Evolutionary conservation across 2,888 invertebrate species (phyloP), one percentile per base, ranked within the genome.

Genomic region (Cerastis leucographa): DNA sequence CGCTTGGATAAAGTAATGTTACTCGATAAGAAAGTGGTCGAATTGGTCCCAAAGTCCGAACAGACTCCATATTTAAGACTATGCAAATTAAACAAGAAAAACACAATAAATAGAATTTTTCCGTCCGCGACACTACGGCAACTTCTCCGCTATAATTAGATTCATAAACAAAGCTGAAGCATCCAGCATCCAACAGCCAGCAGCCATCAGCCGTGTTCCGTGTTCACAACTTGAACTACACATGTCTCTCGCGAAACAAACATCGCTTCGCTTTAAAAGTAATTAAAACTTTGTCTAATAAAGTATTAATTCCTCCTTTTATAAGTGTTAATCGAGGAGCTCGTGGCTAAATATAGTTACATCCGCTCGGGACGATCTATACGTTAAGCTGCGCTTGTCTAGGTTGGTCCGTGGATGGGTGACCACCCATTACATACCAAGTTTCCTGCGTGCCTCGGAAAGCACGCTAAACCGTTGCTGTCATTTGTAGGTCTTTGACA

Each of bases 211-310:
- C 29, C 14, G 29, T 19, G 29, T 29, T 19, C n/a, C 14, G 25
- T 6, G 74, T 22, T 42, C 19, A 56, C 42, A 51, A 59, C 17
- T 44, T 35, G 25, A 19, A 59, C 42, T 59, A 64, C 70, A 44
- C 56, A 61, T 61, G 67, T 68, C 29, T 67, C 7, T n/a, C 11
- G 46, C n/a, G 25, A 51, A 40, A 66, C 46, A 42, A 59, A 49
- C 46, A 76, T 59, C 29, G 49, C 29, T 66, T 12, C 25, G 40
- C n/a, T 66, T 66, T 14, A 29, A 76, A 66, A 76, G 54, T 76
- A 66, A 56, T 76, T 76, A 59, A 65, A 66, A 76, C 56, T 59
- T 76, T n/a, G n/a, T 66, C 12, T 54, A 54, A 25, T 14, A 22
- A 40, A 76, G 49, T 14, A 42, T 66, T n/a, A 5, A 44, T 76